phyloP scores from a whole-genome alignment of 23 tunicate species.

The Aplidium turbinatum region DNA sequence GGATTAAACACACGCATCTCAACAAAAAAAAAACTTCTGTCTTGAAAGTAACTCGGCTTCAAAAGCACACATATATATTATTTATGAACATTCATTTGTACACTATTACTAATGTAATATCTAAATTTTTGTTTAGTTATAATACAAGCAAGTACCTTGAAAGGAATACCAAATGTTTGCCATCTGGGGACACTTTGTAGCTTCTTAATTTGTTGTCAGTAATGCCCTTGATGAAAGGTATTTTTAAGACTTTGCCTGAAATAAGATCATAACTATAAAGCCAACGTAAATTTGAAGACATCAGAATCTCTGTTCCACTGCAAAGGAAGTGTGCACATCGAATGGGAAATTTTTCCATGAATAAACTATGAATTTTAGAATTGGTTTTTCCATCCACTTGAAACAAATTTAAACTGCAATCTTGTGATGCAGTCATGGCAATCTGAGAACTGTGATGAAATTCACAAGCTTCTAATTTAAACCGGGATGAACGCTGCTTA shows the following conservation, averaged over 20 bases:
- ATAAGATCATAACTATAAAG: conserved; percentile 72
- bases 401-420: conserved; percentile 74
- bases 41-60: background rate
- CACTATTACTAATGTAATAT: background rate
- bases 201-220: conserved; percentile 22
- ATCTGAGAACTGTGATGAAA: conserved; percentile 71
- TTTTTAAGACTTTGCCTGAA: conserved; percentile 53
- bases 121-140: background rate
- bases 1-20: too few relatives aligned
- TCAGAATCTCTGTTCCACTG: conserved; percentile 68
- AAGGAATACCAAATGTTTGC: conserved; percentile 66
- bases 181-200: conserved; percentile 79
- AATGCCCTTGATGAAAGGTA: conserved; percentile 46
- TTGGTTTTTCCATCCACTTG: conserved; percentile 88
- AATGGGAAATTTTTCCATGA: conserved; percentile 86
- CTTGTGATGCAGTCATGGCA: conserved; percentile 82
- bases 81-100: background rate
- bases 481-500: conserved; percentile 56
- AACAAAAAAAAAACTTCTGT: too few relatives aligned
- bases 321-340: conserved; percentile 78
- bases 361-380: conserved; percentile 78
- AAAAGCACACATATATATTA: background rate
- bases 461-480: conserved; percentile 64
- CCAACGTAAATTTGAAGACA: conserved; percentile 59
- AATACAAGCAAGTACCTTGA: too few relatives aligned